Evolutionary conservation across 2,888 invertebrate species (phyloP).

Genomic region (Hylaea fasciaria): DNA sequence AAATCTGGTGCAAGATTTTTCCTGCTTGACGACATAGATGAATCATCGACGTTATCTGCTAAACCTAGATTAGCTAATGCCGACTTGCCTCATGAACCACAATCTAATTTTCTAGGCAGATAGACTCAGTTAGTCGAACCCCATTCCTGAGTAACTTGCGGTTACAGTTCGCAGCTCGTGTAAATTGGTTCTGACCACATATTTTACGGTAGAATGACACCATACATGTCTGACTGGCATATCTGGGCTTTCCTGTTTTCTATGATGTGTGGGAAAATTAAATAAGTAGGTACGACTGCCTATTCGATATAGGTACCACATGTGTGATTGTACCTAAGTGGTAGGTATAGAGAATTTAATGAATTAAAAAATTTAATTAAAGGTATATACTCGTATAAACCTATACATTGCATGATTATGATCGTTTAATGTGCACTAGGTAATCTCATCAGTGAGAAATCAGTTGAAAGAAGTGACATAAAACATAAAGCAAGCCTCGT

Average conservation of each 20-base stretch:
- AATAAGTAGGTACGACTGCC: too few species aligned
- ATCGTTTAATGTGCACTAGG: too few species aligned
- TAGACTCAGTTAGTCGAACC: constrained; percentile 7
- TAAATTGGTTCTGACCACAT: constrained; percentile 4
- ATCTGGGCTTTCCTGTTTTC: constrained; percentile 15
- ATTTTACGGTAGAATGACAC: background rate
- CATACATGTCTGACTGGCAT: constrained; percentile 2
- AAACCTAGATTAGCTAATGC: background rate
- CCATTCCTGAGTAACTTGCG: constrained; percentile 8
- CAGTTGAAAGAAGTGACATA: too few species aligned
- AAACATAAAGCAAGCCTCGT: too few species aligned
- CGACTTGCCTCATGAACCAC: constrained; percentile 5
- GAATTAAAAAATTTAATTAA: too few species aligned
- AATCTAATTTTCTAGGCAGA: constrained; percentile 4
- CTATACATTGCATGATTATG: too few species aligned
- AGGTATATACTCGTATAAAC: too few species aligned
- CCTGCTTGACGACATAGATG: background rate
- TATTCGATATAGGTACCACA: too few species aligned
- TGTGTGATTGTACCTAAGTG: too few species aligned
- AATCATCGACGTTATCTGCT: background rate
- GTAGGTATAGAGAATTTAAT: too few species aligned
- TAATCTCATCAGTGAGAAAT: too few species aligned
- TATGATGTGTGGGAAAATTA: background rate
- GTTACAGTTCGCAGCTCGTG: constrained; percentile 6
- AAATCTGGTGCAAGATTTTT: too few species aligned